Percentiles rank a stretch among this genome's conserved stretches.
These are phyloP conservation scores for Sarcophaga carnaria DNA, from an alignment of 2,888 invertebrate species.

Conservation along the genomic window DNA sequence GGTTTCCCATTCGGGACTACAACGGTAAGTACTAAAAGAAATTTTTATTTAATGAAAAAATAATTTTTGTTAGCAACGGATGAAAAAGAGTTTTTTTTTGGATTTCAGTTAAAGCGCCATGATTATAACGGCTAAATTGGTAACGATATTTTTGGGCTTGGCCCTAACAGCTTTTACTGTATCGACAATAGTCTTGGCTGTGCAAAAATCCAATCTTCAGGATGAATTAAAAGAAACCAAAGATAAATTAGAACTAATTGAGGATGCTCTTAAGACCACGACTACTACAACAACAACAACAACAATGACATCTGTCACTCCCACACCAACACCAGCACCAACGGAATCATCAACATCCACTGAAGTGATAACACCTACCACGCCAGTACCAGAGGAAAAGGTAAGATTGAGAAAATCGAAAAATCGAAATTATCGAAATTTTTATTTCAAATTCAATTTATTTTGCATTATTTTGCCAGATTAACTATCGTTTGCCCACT, in stretches of 20 bases:
- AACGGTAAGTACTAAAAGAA: slow-evolving; percentile 21
- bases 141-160: slow-evolving; percentile 76
- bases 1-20: slow-evolving; percentile 33
- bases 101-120: slow-evolving; percentile 67
- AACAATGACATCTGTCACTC: slow-evolving; percentile 46
- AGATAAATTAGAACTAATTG: slow-evolving; percentile 75
- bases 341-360: slow-evolving; percentile 23
- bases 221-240: slow-evolving; percentile 75
- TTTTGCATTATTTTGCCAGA: slow-evolving; percentile 63
- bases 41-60: too few species aligned
- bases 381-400: slow-evolving; percentile 47
- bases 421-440: background rate
- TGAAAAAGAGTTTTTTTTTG: background rate
- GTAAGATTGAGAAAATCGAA: slow-evolving; percentile 28
- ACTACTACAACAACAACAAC: slow-evolving; percentile 69
- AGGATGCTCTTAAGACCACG: slow-evolving; percentile 70
- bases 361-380: slow-evolving; percentile 5
- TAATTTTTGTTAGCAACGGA: too few species aligned
- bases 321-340: slow-evolving; percentile 42
- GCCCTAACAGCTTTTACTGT: slow-evolving; percentile 82
- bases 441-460: too few species aligned
- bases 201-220: slow-evolving; percentile 79
- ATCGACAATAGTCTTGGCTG: slow-evolving; percentile 83
- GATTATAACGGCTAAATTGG: slow-evolving; percentile 77
- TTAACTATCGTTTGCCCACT: slow-evolving; percentile 83